Evolutionary conservation across 2,888 invertebrate genomes (phyloP), one percentile per base, ranked within the genome.

Genomic region (Platycheirus albimanus): DNA sequence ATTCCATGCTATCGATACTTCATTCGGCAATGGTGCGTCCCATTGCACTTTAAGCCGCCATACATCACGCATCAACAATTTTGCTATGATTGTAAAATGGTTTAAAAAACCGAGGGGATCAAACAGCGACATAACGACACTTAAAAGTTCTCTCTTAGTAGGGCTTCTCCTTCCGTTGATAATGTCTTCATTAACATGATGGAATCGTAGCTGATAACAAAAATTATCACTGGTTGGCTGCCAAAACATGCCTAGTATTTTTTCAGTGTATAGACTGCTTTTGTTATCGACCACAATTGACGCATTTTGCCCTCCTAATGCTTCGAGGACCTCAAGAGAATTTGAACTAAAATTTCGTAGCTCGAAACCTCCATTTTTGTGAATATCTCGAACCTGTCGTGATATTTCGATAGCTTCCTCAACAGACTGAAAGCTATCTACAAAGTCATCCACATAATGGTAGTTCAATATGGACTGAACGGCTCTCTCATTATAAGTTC

Each of bases 331-430:
- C 36, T 11, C n/a, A 8, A 10, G n/a, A 8, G 36, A 36, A 10
- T 36, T 36, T 36, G 36, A 36, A 36, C 8, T 36, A 8, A 8
- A 36, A 11, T 10, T 24, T 20, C 15, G n/a, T 2, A 33, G 11
- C 6, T 38, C 17, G 13, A 47, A 28, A 11, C 43, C 43, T 2
- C 13, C 64, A 10, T 13, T 10, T 3, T 30, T 47, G 8, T 45
- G 33, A 10, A 64, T 64, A 11, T 24, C n/a, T 43, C 43, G 41
- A 4, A 47, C 43, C 5, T 52, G 17, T 41, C 20, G 2, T 20
- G 11, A 7, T 5, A 47, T 11, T 38, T 41, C 15, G 10, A 67
- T 67, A 3, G 52, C 52, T 15, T 52, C 43, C 8, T 52, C 13
- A 28, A 49, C 43, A 6, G 28, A 10, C 10, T 13, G n/a, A 10